Base-by-base conservation (phyloP, 2,888 invertebrate genomes). In the Parnassius mnemosyne region DNA sequence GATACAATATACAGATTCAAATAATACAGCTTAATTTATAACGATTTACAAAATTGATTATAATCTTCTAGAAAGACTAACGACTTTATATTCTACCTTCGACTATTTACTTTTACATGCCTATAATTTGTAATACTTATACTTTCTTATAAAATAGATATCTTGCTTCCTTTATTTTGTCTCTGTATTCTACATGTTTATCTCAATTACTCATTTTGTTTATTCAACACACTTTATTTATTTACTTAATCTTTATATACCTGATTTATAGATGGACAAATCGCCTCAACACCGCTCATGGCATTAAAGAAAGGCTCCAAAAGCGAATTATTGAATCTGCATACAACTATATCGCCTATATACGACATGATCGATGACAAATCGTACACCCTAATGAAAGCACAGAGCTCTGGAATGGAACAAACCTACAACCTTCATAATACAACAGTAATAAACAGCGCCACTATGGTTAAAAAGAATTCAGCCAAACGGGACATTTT, bases 331-430 rank as follows among this genome's bases (percentile, higher is more conserved):
- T 67, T 89, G 46, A 79, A 84, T 63, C 69, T 89, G 12, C 85
- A 88, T 71, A 82, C 77, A 53, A 87, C 87, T 0, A 85, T 92
- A 74, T 92, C 92, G 0, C 92, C 92, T 0, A 92, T 92, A 13
- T 89, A 83, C 78, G 87, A 87, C 51, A 77, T 79, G 73, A 57
- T 80, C 0, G 80, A 83, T 58, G 87, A 86, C 47, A 85, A 87
- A 59, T 84, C 87, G 0, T 87, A 84, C 66, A 83, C 84, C 0
- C 56, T 85, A 0, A 72, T 80, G 0, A 86, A 83, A 64, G 76
- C 66, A 0, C 67, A 75, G 0, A 80, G 72, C 41, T 55, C 74
- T 0, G 72, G 72, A 9, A 77, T 80, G 78, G 82, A 83, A 49
- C 68, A 74, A 47, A 83, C 82, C 0, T 80, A 77, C 57, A 81